Base-by-base conservation (phyloP, 2,797 vertebrate species). In the Microcaecilia unicolor region DNA sequence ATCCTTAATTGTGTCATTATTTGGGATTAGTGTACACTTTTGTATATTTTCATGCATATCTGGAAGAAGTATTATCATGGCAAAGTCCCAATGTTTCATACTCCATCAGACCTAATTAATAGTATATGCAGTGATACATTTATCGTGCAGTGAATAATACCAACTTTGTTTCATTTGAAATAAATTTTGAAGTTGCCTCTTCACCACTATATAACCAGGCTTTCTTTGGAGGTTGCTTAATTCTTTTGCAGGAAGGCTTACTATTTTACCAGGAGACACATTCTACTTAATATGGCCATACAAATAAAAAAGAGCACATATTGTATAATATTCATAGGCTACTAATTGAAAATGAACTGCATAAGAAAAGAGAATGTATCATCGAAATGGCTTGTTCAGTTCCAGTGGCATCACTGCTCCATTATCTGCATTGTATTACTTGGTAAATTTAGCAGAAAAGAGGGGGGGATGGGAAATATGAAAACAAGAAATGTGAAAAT, bases 401-500 rank as follows among this genome's bases (percentile, higher is more conserved):
- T 70, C 40, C 54, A 22, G 48, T 70, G 70, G 72, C 65, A 72
- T 64, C 44, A 69, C 55, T 42, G 68, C 58, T 70, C 55, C 64
- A 66, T 74, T 77, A 76, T 72, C 55, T 45, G 55, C 45, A 72
- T 73, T 66, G 49, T 80, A 70, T 77, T 78, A 70, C 72, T 71
- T 70, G 69, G 65, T 70, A 81, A 81, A 81, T 78, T 83, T 78
- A 81, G 70, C 76, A 78, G 66, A 78, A n/a, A 76, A 75, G 56
- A 68, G 68, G 46, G 68, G 46, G 25, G 37, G 48, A 72, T 56
- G 51, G 54, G 27, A 77, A 77, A 73, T 70, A 72, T 60, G 72
- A 81, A 77, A 75, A 79, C 70, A 74, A 57, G 32, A 78, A 78
- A 77, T 73, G 72, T 49, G 51, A 71, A 78, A 78, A 80, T 80